Conservation (phyloP, 2,888 invertebrate genomes). For the Plagodis pulveraria region DNA sequence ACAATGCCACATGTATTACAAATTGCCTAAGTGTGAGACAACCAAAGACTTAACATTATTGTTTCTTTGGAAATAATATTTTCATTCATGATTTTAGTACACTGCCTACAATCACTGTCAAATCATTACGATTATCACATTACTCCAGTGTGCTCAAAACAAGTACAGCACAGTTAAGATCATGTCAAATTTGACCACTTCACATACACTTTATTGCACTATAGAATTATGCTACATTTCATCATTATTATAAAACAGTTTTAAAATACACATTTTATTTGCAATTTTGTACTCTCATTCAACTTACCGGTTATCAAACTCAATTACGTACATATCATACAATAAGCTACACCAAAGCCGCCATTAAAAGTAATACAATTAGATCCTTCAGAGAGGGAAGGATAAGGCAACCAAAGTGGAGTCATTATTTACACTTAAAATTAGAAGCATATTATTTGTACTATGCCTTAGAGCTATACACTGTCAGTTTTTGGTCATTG, state of each 20-base stretch:
- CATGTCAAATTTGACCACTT: slow-evolving; percentile 46
- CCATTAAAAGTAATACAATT: slow-evolving; percentile 41
- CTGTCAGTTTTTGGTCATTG: slow-evolving; percentile 53
- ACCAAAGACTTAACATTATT: slow-evolving; percentile 70
- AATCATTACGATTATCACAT: slow-evolving; percentile 59
- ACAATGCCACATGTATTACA: slow-evolving; percentile 48
- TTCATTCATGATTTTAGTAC: slow-evolving; percentile 63
- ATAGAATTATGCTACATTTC: slow-evolving; percentile 73
- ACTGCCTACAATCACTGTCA: slow-evolving; percentile 49
- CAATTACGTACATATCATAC: slow-evolving; percentile 60
- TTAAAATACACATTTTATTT: slow-evolving; percentile 50
- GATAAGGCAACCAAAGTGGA: slow-evolving; percentile 74
- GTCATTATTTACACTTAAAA: slow-evolving; percentile 56
- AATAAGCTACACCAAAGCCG: slow-evolving; percentile 49
- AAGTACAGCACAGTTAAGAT: slow-evolving; percentile 31
- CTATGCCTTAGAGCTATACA: slow-evolving; percentile 66
- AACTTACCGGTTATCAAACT: slow-evolving; percentile 49
- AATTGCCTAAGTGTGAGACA: slow-evolving; percentile 68
- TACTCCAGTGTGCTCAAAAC: slow-evolving; percentile 42
- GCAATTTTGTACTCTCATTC: slow-evolving; percentile 81
- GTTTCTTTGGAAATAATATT: slow-evolving; percentile 73
- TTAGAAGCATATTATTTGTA: slow-evolving; percentile 66
- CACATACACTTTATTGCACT: slow-evolving; percentile 76
- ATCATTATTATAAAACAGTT: slow-evolving; percentile 59
- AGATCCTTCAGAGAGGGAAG: slow-evolving; percentile 38